Evolutionary conservation across 2,797 vertebrate genomes (phyloP), one percentile per base, ranked within the genome.

Genomic region (Danio kyathit): DNA sequence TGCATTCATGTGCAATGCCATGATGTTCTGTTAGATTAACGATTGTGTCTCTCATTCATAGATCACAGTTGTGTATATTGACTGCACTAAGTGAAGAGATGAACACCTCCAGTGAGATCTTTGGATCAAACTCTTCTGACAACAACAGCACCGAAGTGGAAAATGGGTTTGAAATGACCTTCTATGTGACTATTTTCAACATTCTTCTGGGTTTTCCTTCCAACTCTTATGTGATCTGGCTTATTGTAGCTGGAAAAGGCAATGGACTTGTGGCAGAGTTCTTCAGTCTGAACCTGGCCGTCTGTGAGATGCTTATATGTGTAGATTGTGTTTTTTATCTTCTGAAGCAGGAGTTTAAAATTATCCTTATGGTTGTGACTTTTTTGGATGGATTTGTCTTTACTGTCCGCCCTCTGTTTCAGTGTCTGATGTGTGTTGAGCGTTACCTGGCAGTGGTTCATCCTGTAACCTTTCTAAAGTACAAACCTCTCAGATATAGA

Each of bases 401-500:
- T 41, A 48, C n/a, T 6, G 82, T 19, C 6, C 61, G 21, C 59
- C 63, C 76, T 56, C 67, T 85, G 17, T 84, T n/a, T n/a, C n/a
- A n/a, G n/a, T n/a, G n/a, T n/a, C n/a, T n/a, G n/a, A n/a, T n/a
- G n/a, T n/a, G n/a, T n/a, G n/a, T n/a, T n/a, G n/a, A n/a, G n/a
- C n/a, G n/a, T n/a, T n/a, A n/a, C n/a, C n/a, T n/a, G n/a, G n/a
- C n/a, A n/a, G n/a, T n/a, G n/a, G n/a, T n/a, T n/a, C n/a, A n/a
- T n/a, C n/a, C n/a, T n/a, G n/a, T 88, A 72, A 82, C 80, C 72
- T 86, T 88, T n/a, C n/a, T n/a, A n/a, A n/a, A n/a, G n/a, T n/a
- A n/a, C n/a, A n/a, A n/a, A n/a, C n/a, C n/a, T 14, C 79, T 79
- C 54, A 87, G 85, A 80, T 71, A 80, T 82, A 88, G 87, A 64